Conservation (phyloP, 2,113 vertebrate genomes). For the Mesembrinibis cayennensis region DNA sequence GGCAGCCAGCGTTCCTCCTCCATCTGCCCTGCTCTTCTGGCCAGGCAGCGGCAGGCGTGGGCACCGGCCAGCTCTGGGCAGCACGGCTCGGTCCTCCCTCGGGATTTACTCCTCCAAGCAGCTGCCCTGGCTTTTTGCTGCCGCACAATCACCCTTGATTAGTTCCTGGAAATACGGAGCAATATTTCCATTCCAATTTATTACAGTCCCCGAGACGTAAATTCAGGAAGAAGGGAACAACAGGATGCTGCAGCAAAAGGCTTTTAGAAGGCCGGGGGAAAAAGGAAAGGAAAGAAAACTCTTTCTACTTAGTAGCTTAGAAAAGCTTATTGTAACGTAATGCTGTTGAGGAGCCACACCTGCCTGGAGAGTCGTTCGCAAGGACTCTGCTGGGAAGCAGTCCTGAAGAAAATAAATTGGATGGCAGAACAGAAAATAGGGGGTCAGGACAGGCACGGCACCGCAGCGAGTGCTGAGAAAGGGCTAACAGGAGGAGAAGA, state of each 20-base stretch:
- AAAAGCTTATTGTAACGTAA: background rate
- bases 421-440: background rate
- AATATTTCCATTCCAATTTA: slow-evolving; percentile 20
- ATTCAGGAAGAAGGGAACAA: background rate
- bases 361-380: background rate
- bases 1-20: background rate
- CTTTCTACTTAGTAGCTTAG: background rate
- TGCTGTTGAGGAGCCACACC: background rate
- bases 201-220: background rate
- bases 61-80: background rate
- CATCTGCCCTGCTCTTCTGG: background rate
- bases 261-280: background rate
- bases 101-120: background rate
- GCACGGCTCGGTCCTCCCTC: accelerated
- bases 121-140: background rate
- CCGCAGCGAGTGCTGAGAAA: background rate
- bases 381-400: background rate
- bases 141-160: background rate
- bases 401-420: background rate
- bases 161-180: slow-evolving; percentile 21
- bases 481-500: background rate
- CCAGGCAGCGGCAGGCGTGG: background rate
- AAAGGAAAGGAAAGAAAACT: background rate
- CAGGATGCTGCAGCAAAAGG: background rate
- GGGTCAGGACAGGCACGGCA: background rate